Percentiles rank a stretch among this genome's conserved stretches.
Evolutionary conservation across 2,888 invertebrate species (phyloP).

Genomic region (Hesperia comma): DNA sequence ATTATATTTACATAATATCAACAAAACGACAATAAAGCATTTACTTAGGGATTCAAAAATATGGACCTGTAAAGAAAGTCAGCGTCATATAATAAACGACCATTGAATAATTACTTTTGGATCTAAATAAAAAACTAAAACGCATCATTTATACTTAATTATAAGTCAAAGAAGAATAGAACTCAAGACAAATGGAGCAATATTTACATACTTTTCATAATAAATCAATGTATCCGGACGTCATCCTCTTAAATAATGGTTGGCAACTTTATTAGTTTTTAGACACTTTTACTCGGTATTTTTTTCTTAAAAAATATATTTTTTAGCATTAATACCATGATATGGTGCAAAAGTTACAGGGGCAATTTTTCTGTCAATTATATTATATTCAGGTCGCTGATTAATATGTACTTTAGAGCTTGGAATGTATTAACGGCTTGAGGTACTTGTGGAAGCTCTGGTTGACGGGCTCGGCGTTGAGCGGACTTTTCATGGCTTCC

Average conservation of each 20-base stretch:
- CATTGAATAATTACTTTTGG: background rate
- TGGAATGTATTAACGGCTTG: slow-evolving; percentile 83
- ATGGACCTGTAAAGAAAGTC: background rate
- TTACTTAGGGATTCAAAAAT: background rate
- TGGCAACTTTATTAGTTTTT: too few species aligned
- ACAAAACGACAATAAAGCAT: background rate
- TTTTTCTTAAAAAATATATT: too few species aligned
- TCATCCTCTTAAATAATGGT: too few species aligned
- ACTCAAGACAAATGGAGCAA: too few species aligned
- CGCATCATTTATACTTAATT: too few species aligned
- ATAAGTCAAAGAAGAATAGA: too few species aligned
- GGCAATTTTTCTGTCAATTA: background rate
- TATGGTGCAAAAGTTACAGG: background rate
- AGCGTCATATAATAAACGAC: background rate
- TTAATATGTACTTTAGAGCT: background rate
- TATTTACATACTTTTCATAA: too few species aligned
- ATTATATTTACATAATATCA: too few species aligned
- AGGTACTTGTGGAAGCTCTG: slow-evolving; percentile 88
- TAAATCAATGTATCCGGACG: too few species aligned
- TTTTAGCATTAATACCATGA: too few species aligned
- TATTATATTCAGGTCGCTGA: background rate
- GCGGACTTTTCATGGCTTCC: slow-evolving; percentile 91
- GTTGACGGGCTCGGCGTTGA: slow-evolving; percentile 91
- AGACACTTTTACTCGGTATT: too few species aligned
- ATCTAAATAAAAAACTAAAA: too few species aligned